phyloP scores from a whole-genome alignment of 1,140 invertebrate species.

The Brachionus plicatilis region DNA sequence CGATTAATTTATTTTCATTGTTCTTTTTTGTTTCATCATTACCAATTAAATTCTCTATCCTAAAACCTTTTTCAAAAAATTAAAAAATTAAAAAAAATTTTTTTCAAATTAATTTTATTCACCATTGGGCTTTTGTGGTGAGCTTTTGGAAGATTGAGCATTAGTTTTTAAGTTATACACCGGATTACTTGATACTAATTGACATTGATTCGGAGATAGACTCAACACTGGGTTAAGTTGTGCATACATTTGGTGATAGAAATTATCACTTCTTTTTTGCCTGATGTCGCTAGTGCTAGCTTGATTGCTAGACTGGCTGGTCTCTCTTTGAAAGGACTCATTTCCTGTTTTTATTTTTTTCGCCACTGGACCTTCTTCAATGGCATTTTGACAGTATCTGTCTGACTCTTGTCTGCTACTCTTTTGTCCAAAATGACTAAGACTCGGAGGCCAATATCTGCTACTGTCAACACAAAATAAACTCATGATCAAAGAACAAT shows the following conservation, averaged over 20 bases:
- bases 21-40: not conserved
- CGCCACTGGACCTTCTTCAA: not conserved
- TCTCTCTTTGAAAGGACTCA: not conserved
- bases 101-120: not conserved
- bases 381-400: not conserved
- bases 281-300: not conserved
- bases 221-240: not conserved
- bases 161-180: not conserved
- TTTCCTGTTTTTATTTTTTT: not conserved
- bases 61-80: not conserved
- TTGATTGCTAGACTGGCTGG: not conserved
- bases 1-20: not conserved
- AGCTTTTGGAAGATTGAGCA: not conserved
- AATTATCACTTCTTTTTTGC: not conserved
- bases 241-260: not conserved
- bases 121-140: not conserved
- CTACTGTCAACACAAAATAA: not conserved
- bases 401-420: not conserved
- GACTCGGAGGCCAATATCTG: slow-evolving; percentile 6
- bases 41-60: not conserved
- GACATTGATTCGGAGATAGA: not conserved
- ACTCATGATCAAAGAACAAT: not conserved
- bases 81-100: not conserved
- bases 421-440: not conserved
- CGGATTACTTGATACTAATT: not conserved